Evolutionary conservation across 2,113 vertebrate species (phyloP), one percentile per base, ranked within the genome.

Genomic region (Anser cygnoides): DNA sequence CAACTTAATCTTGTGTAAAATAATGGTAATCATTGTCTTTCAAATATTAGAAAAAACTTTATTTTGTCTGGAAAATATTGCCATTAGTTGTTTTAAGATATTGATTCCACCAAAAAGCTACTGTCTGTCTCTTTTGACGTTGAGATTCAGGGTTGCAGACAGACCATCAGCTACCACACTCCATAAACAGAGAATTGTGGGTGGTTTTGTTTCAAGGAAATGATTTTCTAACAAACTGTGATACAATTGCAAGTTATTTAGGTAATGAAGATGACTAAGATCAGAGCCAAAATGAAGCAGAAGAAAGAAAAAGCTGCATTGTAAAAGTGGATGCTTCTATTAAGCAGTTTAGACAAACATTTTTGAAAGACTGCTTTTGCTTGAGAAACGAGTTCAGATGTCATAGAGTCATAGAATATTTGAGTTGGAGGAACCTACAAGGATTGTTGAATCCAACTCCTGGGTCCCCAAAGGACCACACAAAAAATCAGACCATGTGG

Each of bases 161-260:
- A 65, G 25, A 63, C 63, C 29, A 46, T 52, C 26, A 50, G 17
- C 52, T 70, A 50, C 13, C 31, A 39, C 20, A 49, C 9, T 84
- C 14, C 9, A 62, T 44, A 63, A 54, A 33, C 5, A 21, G 28
- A 78, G 43, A 79, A 72, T 4, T 52, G 33, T 35, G 35, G 1
- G 2, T 19, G 28, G 20, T 2, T 41, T 35, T 25, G 13, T 54
- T 52, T 62, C 25, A 61, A 44, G 35, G 43, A 94, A 89, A 67
- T 77, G 41, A 61, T 93, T 84, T 41, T 39, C 35, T 59, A 93
- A 81, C 59, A 68, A 31, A 19, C 21, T 85, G 28, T 80, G 90
- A 89, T 87, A 83, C 15, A 92, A 70, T 74, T 84, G 49, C 49
- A 93, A 83, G 81, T 87, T 92, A 85, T 92, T 93, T 96, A 90